Evolutionary conservation across 1,140 invertebrate genomes (phyloP).

Genomic region (Aphaenogaster floridana): DNA sequence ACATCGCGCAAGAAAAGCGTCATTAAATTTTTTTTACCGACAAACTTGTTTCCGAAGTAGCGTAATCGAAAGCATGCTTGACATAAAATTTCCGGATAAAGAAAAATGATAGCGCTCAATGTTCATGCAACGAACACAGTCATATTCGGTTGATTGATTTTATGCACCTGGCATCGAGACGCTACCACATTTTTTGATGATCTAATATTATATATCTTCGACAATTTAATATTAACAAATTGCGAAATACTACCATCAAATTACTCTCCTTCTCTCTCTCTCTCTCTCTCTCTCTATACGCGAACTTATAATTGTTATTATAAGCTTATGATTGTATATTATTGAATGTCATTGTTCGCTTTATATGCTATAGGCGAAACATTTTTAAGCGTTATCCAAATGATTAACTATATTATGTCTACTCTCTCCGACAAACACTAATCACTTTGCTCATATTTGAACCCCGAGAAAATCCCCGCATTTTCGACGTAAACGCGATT

Average conservation of each 20-base stretch:
- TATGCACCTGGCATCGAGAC: not conserved
- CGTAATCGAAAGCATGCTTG: constrained; percentile 6
- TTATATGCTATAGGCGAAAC: not conserved
- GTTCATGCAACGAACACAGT: constrained; percentile 5
- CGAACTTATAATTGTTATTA: constrained; percentile 3
- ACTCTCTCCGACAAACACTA: not conserved
- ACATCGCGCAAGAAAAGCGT: not conserved
- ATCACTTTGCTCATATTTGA: constrained; percentile 12
- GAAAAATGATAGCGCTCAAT: not conserved
- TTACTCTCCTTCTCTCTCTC: not conserved
- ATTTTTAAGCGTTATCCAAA: not conserved
- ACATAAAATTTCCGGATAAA: not conserved
- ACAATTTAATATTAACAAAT: constrained; percentile 16
- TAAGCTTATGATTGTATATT: not conserved
- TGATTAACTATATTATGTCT: not conserved
- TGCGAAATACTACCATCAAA: not conserved
- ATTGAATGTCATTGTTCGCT: constrained; percentile 3
- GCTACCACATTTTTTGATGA: not conserved
- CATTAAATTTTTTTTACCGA: not conserved
- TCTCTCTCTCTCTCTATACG: not conserved
- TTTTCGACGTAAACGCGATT: constrained; percentile 6
- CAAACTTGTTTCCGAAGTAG: not conserved
- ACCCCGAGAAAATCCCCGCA: not conserved
- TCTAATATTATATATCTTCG: constrained; percentile 12
- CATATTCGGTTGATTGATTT: constrained; percentile 17